Percentiles rank a stretch among this genome's conserved stretches.
phyloP scores from a whole-genome alignment of 2,797 vertebrate genomes.

The Mus minutoides region DNA sequence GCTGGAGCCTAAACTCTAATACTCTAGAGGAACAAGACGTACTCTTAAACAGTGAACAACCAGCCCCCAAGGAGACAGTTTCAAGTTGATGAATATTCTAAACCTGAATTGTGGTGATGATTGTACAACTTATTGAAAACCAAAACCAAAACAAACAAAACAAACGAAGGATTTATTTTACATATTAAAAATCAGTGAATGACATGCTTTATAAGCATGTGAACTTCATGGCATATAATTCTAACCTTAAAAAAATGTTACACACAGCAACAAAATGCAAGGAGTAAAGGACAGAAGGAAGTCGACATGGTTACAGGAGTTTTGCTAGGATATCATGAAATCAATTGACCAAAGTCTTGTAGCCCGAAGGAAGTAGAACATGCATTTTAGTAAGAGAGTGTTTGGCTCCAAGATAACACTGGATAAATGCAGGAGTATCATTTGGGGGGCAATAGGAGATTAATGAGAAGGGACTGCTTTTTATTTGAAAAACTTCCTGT shows the following conservation, averaged over 20 bases:
- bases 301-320: background rate
- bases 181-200: background rate
- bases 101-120: background rate
- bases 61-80: background rate
- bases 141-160: background rate
- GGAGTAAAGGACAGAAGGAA: background rate
- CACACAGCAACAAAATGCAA: background rate
- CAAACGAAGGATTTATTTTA: background rate
- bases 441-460: background rate
- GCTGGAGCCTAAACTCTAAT: background rate
- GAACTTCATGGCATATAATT: background rate
- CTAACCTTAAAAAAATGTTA: background rate
- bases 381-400: background rate
- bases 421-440: background rate
- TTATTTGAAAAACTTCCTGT: conserved; percentile 19
- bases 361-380: background rate
- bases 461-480: background rate
- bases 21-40: background rate
- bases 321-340: background rate
- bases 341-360: conserved; percentile 23
- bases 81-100: background rate
- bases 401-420: background rate
- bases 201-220: background rate
- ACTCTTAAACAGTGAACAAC: background rate
- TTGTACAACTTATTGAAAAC: background rate